Percentiles rank a stretch among this genome's conserved stretches.
Conservation (phyloP, 2,797 vertebrate species). For the Bufotes viridis region DNA sequence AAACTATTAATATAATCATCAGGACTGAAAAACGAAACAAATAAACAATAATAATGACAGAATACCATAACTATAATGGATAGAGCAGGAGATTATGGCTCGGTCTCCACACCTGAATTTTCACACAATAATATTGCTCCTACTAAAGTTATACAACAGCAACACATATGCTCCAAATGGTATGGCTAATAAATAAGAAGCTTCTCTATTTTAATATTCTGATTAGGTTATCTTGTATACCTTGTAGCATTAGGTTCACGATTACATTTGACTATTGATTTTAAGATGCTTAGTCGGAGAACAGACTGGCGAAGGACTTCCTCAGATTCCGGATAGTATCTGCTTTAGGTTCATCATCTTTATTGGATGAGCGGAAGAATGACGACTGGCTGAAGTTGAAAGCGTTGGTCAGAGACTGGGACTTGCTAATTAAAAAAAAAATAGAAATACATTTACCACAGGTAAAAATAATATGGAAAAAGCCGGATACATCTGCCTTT, state of each 20-base stretch:
- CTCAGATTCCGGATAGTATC: constrained; percentile 95
- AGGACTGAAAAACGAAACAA: not conserved
- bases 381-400: constrained; percentile 90
- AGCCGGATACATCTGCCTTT: not conserved
- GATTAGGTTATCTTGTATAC: not conserved
- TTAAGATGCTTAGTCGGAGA: constrained; percentile 82
- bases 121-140: not conserved
- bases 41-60: not conserved
- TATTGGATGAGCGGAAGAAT: constrained; percentile 78
- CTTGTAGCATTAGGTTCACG: not conserved
- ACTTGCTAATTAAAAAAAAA: constrained; percentile 81
- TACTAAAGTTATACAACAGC: not conserved
- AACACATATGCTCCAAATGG: not conserved
- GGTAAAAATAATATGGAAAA: not conserved
- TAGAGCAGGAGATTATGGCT: not conserved
- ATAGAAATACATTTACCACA: not conserved
- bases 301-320: constrained; percentile 96
- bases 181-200: not conserved
- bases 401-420: constrained; percentile 95
- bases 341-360: constrained; percentile 92
- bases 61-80: not conserved
- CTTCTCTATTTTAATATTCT: not conserved
- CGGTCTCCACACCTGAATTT: constrained; percentile 9
- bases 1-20: not conserved
- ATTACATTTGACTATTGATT: not conserved